Base-by-base conservation (phyloP, 2,797 vertebrate species). In the Thamnophis elegans region DNA sequence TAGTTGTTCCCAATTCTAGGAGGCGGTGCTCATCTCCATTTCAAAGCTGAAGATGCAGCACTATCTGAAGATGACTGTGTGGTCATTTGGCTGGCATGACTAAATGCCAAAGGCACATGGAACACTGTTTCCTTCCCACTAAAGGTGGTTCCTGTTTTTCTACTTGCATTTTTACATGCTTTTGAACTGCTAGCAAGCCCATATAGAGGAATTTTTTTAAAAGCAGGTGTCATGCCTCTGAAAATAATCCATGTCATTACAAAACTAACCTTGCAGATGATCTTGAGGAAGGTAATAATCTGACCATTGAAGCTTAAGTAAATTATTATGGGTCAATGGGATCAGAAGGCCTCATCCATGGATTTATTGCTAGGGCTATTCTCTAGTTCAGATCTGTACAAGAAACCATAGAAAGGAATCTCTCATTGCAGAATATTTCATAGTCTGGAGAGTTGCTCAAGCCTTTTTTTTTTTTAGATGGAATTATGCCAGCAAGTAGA, bases 341-440 rank as follows among this genome's bases (percentile, higher is more conserved):
- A 0, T 68, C 62, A 58, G 1, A 91, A 59, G 73, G 91, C 88
- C 73, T 88, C 2, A 3, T 1, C 78, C 73, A 5, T 36, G 42
- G 65, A 18, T 2, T 26, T 2, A 92, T 78, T 93, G 91, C 73
- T 59, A 91, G 54, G 0, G 78, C 53, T 28, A 36, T 78, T 32
- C 5, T 94, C 94, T 93, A 42, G 85, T 94, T 93, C 85, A 54
- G 91, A 25, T 51, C 58, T 22, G 18, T 32, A 25, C 16, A 93
- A 89, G 68, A 88, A 89, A 12, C 58, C 92, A 93, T 92, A 89
- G 78, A 93, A 93, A 94, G 73, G 94, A 92, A 93, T 94, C 25
- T 73, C 89, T 93, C 91, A 88, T 95, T 96, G 92, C 93, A 94
- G 94, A 96, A 95, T 94, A 94, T 60, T 93, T 93, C 95, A 94